These are phyloP conservation scores for Agelas oroides DNA, from an alignment of 37 sponge, comb jelly and placozoan species.

Conservation along the genomic window DNA sequence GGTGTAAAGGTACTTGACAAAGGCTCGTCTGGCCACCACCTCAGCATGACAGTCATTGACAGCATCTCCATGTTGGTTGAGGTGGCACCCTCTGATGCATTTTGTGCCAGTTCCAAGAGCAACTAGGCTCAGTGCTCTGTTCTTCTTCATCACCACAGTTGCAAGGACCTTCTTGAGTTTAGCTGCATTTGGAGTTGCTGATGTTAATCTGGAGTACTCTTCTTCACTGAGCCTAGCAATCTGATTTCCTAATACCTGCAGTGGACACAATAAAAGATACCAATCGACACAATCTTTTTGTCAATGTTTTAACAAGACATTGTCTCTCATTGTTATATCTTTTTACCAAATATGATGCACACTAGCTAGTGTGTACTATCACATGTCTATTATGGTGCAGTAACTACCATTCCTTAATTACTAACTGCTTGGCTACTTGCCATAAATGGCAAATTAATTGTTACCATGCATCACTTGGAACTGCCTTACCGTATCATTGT, in stretches of 20 bases:
- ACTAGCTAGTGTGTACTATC: too few species aligned
- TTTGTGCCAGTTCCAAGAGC: constrained; percentile 92
- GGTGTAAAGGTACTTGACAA: constrained; percentile 78
- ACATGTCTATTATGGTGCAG: too few species aligned
- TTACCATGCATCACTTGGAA: too few species aligned
- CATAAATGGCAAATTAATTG: too few species aligned
- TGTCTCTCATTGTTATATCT: too few species aligned
- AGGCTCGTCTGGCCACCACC: constrained; percentile 77
- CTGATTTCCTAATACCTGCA: constrained; percentile 53
- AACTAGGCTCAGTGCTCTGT: constrained; percentile 55
- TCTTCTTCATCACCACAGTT: constrained; percentile 71
- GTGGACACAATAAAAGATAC: too few species aligned
- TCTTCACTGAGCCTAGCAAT: constrained; percentile 42
- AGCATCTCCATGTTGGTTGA: constrained; percentile 76
- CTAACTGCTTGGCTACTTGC: too few species aligned
- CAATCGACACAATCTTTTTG: too few species aligned
- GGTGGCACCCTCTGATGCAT: constrained; percentile 73
- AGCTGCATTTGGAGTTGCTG: not conserved
- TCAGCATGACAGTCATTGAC: constrained; percentile 96
- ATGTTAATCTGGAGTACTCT: constrained; percentile 34
- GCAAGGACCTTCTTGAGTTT: constrained; percentile 49
- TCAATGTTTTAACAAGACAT: too few species aligned
- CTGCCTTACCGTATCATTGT: too few species aligned
- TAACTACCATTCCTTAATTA: too few species aligned
- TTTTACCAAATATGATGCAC: too few species aligned